phyloP scores from a whole-genome alignment of 2,888 invertebrate genomes.

The Nebria brevicollis region DNA sequence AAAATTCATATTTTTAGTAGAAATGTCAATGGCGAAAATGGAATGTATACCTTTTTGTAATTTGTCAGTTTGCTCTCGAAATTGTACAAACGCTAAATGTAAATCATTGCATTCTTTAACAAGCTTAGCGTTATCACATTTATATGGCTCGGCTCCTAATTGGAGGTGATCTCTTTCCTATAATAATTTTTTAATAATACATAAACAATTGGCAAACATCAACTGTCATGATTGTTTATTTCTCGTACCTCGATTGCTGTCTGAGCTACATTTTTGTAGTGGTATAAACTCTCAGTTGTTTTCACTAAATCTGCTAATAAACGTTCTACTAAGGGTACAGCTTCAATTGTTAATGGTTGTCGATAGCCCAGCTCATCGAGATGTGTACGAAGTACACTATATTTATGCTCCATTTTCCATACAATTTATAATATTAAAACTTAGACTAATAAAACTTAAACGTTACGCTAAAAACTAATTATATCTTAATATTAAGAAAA shows the following conservation, averaged over 20 bases:
- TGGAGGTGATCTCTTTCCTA: slow-evolving; percentile 77
- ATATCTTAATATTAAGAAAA: not conserved
- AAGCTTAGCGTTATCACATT: slow-evolving; percentile 81
- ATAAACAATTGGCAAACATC: slow-evolving; percentile 14
- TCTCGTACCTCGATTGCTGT: slow-evolving; percentile 70
- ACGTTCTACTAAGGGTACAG: slow-evolving; percentile 82
- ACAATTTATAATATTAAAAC: not conserved
- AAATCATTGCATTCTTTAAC: slow-evolving; percentile 80
- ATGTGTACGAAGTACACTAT: slow-evolving; percentile 68
- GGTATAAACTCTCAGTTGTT: slow-evolving; percentile 87
- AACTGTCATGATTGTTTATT: slow-evolving; percentile 12
- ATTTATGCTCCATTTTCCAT: slow-evolving; percentile 57
- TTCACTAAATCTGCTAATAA: slow-evolving; percentile 84
- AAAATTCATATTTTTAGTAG: slow-evolving; percentile 47
- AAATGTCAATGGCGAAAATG: slow-evolving; percentile 7
- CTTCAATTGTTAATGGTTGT: slow-evolving; percentile 78
- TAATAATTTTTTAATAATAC: slow-evolving; percentile 18
- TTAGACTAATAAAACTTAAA: too few relatives aligned
- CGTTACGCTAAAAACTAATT: not conserved
- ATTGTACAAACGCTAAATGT: slow-evolving; percentile 72
- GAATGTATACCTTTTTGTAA: slow-evolving; percentile 64
- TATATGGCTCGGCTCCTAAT: slow-evolving; percentile 80
- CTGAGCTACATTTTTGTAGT: slow-evolving; percentile 81
- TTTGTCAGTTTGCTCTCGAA: slow-evolving; percentile 73
- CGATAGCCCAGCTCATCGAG: slow-evolving; percentile 86